These are phyloP conservation scores for Eupithecia exiguata DNA, from an alignment of 2,888 invertebrate species.

Conservation along the genomic window DNA sequence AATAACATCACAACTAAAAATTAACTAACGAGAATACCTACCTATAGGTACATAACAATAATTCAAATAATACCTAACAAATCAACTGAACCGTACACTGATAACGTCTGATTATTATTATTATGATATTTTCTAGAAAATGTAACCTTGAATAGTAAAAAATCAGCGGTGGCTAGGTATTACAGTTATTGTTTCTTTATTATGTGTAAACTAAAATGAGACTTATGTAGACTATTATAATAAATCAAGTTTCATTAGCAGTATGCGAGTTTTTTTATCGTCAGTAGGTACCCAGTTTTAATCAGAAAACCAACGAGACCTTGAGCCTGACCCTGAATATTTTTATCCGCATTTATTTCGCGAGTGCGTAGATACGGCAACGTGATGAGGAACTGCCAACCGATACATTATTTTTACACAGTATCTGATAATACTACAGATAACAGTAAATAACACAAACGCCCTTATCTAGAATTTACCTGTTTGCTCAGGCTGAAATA, in stretches of 20 bases:
- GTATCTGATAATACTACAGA: constrained; percentile 56
- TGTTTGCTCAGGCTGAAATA: constrained; percentile 30
- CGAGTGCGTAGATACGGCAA: constrained; percentile 69
- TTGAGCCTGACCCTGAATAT: constrained; percentile 82
- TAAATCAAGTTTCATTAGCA: constrained; percentile 57
- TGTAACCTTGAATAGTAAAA: constrained; percentile 71
- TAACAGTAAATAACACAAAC: constrained; percentile 46
- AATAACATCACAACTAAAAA: background rate
- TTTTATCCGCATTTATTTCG: constrained; percentile 81
- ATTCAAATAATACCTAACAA: background rate
- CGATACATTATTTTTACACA: constrained; percentile 50
- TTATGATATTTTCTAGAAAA: constrained; percentile 30
- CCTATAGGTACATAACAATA: background rate
- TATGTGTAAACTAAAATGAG: constrained; percentile 51
- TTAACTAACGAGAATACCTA: background rate
- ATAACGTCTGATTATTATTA: background rate
- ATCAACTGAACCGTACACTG: background rate
- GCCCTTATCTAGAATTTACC: constrained; percentile 38
- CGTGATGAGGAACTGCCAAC: constrained; percentile 63
- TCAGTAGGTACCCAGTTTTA: constrained; percentile 66
- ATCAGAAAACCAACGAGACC: constrained; percentile 80
- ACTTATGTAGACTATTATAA: constrained; percentile 53
- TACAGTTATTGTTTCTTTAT: constrained; percentile 75
- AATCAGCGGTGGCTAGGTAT: constrained; percentile 64
- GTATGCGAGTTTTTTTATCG: constrained; percentile 68